These are phyloP conservation scores for Callimorpha dominula DNA, from an alignment of 2,888 invertebrate genomes.

Conservation along the genomic window DNA sequence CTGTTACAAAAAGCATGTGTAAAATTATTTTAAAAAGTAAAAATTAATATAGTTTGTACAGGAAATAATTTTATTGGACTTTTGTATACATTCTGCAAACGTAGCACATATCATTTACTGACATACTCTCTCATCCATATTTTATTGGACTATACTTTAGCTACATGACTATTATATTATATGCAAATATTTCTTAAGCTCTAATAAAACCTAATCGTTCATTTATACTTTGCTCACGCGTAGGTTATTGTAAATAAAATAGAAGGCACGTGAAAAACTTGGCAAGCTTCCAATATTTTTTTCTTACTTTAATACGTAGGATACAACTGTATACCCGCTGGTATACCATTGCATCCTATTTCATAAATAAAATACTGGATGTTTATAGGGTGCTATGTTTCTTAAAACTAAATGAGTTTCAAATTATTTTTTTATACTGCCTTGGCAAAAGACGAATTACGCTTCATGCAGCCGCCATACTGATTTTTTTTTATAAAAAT, in stretches of 20 bases:
- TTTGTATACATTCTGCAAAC: not conserved
- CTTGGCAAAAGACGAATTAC: not conserved
- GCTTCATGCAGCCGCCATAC: no score
- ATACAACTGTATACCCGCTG: not conserved
- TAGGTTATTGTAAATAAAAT: slow-evolving; percentile 30
- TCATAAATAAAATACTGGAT: not conserved
- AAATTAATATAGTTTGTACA: not conserved
- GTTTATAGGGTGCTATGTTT: not conserved
- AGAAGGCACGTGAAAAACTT: slow-evolving; percentile 33
- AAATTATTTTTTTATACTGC: not conserved
- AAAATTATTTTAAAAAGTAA: not conserved
- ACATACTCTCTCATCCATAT: not conserved
- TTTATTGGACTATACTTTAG: not conserved
- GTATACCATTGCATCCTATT: not conserved
- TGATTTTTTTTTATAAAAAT: no score
- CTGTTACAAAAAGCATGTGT: no score
- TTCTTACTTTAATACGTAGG: not conserved
- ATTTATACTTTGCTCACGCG: slow-evolving; percentile 18
- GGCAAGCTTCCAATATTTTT: slow-evolving; percentile 28
- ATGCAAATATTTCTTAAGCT: not conserved
- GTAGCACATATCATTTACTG: not conserved
- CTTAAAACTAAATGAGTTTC: not conserved
- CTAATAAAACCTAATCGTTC: not conserved
- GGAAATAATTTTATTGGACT: not conserved
- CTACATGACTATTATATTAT: not conserved